Percentiles rank a stretch among this genome's conserved stretches.
These are phyloP conservation scores for Cremastinae sp. DNA, from an alignment of 2,888 invertebrate species.

Conservation along the genomic window DNA sequence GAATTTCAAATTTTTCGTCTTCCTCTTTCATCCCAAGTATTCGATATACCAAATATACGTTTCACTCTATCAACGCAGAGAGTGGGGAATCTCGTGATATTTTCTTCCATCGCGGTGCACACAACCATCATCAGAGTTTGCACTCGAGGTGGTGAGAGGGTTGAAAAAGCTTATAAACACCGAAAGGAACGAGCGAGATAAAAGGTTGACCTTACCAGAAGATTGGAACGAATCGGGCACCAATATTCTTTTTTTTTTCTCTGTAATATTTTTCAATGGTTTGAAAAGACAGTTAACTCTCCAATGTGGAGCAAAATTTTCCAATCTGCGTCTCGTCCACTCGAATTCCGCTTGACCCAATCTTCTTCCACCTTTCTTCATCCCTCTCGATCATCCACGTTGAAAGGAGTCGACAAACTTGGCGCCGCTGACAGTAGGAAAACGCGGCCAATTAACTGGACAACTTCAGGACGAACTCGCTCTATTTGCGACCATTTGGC, in stretches of 20 bases:
- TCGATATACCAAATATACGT: slow-evolving; percentile 16
- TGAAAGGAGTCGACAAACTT: slow-evolving; percentile 55
- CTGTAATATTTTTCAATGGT: slow-evolving; percentile 16
- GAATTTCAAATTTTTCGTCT: not conserved
- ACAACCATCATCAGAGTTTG: slow-evolving; percentile 5
- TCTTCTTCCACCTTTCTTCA: slow-evolving; percentile 4
- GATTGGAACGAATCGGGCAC: slow-evolving; percentile 6
- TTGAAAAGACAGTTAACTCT: slow-evolving; percentile 25
- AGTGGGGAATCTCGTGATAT: slow-evolving; percentile 15
- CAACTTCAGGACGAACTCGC: slow-evolving; percentile 44
- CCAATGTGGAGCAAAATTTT: not conserved
- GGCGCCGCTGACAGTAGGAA: slow-evolving; percentile 38
- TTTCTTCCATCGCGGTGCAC: slow-evolving; percentile 12
- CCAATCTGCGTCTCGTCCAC: slow-evolving; percentile 26
- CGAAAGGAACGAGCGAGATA: slow-evolving; percentile 29
- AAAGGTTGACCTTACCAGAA: slow-evolving; percentile 40
- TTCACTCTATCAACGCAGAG: not conserved
- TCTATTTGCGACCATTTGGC: slow-evolving; percentile 38
- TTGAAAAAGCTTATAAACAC: slow-evolving; percentile 27
- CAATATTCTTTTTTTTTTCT: slow-evolving; percentile 24
- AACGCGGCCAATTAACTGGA: slow-evolving; percentile 50
- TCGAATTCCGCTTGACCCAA: slow-evolving; percentile 33
- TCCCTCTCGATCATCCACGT: slow-evolving; percentile 11
- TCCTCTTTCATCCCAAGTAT: no score
- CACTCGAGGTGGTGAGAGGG: slow-evolving; percentile 11